Conservation (phyloP, 2,888 invertebrate species). For the Idaea biselata region DNA sequence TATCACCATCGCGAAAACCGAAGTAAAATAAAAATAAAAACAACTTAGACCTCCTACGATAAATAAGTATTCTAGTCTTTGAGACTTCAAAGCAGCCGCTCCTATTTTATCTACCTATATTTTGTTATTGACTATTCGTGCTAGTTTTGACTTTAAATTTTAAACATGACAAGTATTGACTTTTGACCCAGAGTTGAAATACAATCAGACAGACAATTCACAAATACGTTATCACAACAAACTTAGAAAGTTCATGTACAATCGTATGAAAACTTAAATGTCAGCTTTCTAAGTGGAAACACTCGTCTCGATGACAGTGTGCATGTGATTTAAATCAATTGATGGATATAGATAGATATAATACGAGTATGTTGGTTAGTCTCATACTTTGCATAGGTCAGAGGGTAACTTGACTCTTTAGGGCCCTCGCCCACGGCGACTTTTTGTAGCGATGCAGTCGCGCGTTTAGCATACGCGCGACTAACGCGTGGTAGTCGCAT, state of each 20-base stretch:
- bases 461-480: no score
- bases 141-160: background rate
- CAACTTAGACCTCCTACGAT: no score
- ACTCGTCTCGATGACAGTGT: background rate
- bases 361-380: background rate
- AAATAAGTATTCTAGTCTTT: no score
- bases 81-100: no score
- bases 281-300: background rate
- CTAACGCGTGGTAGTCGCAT: no score
- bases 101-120: background rate
- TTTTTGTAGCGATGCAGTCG: no score
- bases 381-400: background rate
- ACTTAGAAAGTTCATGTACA: constrained; percentile 1
- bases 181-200: background rate
- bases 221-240: background rate
- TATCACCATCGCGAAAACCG: no score
- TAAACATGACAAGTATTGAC: background rate
- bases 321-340: background rate
- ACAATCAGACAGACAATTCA: background rate
- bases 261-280: background rate
- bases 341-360: background rate
- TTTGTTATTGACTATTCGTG: background rate
- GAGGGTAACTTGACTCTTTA: background rate
- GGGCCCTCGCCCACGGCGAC: no score
- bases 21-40: no score